Base-by-base conservation (phyloP, 2,888 invertebrate genomes). In the Baccha elongata region DNA sequence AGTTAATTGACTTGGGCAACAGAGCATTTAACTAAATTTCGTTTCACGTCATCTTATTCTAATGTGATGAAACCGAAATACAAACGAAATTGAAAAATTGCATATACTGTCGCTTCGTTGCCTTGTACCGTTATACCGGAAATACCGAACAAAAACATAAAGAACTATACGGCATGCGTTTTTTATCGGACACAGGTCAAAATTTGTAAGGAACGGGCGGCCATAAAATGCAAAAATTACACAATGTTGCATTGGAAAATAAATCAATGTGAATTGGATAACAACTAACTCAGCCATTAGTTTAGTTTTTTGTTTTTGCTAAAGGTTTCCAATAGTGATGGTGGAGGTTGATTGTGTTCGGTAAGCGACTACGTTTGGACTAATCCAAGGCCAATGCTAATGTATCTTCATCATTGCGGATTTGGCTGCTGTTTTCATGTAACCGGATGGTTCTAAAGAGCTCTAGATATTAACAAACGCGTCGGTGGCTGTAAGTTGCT, bases 371-470 rank as follows among this genome's bases (percentile, higher is more conserved):
- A 19, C 23, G 53, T 52, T 68, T 53, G 23, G 55, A 64, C 52
- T 78, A 83, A 73, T 79, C 55, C 83, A 84, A 84, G 83, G 83
- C 83, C 83, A 84, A 73, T 69, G 84, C 69, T 69, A 79, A 74
- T 84, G 74, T 69, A 69, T 84, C 73, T 74, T 84, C 79, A 84
- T 84, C 84, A 79, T 65, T 76, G 32, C 40, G 40, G 55, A 46
- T 48, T 67, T 26, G 40, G 50, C 48, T 68, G 64, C 50, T 50
- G 15, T 29, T 35, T 58, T 42, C 48, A 46, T 71, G 53, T 48
- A 60, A 29, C 65, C 58, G 46, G 40, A n/a, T 60, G 46, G 15
- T 50, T 58, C n/a, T n/a, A 7, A 1, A 17, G 17, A 67, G 55
- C 67, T 78, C 78, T 46, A 75, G 62, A 72, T 73, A 37, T 40